Evolutionary conservation across 2,888 invertebrate species (phyloP).

Genomic region (Amiota minor): DNA sequence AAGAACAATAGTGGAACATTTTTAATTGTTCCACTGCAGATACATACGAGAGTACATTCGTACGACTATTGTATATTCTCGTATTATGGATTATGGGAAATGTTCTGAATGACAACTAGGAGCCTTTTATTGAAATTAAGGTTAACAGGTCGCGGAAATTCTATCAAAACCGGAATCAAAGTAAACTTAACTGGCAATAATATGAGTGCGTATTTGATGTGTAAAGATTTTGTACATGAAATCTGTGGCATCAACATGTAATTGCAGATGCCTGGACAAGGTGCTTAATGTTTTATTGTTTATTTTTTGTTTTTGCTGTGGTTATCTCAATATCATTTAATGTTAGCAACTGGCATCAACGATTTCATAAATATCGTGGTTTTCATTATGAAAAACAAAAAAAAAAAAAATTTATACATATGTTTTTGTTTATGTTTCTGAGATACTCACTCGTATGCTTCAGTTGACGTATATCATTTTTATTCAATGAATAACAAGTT

Average conservation of each 20-base stretch:
- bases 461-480: too few species aligned
- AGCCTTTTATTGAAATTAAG: neutral
- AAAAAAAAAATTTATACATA: too few species aligned
- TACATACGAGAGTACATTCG: too few species aligned
- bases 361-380: slow-evolving; percentile 15
- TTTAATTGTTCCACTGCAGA: too few species aligned
- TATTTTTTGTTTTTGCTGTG: slow-evolving; percentile 47
- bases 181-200: neutral
- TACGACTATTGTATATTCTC: too few species aligned
- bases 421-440: neutral
- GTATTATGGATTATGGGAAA: neutral
- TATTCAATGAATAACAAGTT: too few species aligned
- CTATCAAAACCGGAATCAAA: slow-evolving; percentile 3
- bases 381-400: neutral
- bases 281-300: neutral
- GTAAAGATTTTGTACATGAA: too few species aligned
- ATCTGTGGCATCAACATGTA: neutral
- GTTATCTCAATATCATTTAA: slow-evolving; percentile 44
- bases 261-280: slow-evolving; percentile 3
- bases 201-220: too few species aligned
- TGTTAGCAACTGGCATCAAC: neutral
- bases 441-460: too few species aligned
- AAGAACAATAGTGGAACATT: too few species aligned
- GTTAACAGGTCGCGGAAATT: neutral
- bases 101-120: neutral